Conservation (phyloP, 2,113 vertebrate species). For the Arizona elegans region DNA sequence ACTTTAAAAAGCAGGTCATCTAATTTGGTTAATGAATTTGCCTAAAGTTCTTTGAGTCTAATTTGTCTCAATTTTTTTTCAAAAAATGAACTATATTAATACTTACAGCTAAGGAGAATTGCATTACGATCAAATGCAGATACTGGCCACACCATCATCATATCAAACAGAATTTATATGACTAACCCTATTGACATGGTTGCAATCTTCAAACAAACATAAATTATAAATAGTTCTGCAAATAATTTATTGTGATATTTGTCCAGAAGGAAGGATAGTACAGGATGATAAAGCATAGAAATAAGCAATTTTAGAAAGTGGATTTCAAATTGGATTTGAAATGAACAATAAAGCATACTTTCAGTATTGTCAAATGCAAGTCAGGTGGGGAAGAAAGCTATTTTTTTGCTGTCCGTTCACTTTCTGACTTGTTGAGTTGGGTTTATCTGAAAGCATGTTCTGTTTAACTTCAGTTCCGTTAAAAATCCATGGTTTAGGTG, state of each 20-base stretch:
- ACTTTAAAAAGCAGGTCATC: neutral
- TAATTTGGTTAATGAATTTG: neutral
- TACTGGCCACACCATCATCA: neutral
- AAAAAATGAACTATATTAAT: neutral
- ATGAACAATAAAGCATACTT: neutral
- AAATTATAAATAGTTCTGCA: neutral
- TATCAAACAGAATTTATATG: neutral
- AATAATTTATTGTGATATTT: neutral
- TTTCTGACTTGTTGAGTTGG: neutral
- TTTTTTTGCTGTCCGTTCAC: neutral
- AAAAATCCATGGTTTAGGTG: neutral
- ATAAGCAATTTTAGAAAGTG: neutral
- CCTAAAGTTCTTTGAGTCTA: neutral
- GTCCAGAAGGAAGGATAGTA: neutral
- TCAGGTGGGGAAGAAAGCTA: neutral
- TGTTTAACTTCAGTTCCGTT: neutral
- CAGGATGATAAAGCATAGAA: neutral
- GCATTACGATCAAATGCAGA: neutral
- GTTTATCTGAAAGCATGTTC: neutral
- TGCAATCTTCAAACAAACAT: neutral
- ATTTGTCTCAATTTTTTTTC: neutral
- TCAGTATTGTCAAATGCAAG: neutral
- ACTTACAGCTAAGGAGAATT: neutral
- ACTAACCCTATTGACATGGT: neutral
- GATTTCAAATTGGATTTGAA: neutral